Evolutionary conservation across 64 coral and sea anemone genomes (phyloP).

Genomic region (Orbicella faveolata): DNA sequence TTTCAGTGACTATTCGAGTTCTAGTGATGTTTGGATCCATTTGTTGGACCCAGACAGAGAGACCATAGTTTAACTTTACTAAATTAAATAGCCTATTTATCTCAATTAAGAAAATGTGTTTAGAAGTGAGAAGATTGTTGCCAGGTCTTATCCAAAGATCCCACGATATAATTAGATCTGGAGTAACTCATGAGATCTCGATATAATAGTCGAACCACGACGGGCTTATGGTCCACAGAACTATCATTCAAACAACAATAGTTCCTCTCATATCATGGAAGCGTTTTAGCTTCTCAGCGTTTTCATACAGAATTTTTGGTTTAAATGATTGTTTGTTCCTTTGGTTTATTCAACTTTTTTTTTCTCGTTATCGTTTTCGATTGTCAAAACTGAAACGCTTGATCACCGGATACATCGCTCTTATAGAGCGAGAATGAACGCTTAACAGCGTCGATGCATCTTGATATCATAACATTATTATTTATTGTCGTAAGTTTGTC

Average conservation of each 20-base stretch:
- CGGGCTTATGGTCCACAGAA: no score
- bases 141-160: neutral
- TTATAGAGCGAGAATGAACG: neutral
- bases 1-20: slow-evolving; percentile 1
- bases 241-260: no score
- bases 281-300: slow-evolving; percentile 20
- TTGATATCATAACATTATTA: slow-evolving; percentile 14
- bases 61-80: slow-evolving; percentile 1
- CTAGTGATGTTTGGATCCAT: slow-evolving; percentile 20
- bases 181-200: no score
- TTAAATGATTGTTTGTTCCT: neutral
- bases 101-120: neutral
- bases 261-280: neutral
- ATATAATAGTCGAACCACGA: no score
- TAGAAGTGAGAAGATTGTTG: neutral
- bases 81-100: slow-evolving; percentile 6
- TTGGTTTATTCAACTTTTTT: neutral
- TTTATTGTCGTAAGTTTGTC: neutral
- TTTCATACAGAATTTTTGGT: neutral
- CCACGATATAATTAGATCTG: neutral
- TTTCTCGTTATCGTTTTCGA: neutral
- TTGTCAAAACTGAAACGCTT: neutral
- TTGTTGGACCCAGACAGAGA: slow-evolving; percentile 36
- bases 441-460: neutral
- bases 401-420: neutral